phyloP scores from a whole-genome alignment of 37 sponge, comb jelly and placozoan species.

The Amphimedon queenslandica region DNA sequence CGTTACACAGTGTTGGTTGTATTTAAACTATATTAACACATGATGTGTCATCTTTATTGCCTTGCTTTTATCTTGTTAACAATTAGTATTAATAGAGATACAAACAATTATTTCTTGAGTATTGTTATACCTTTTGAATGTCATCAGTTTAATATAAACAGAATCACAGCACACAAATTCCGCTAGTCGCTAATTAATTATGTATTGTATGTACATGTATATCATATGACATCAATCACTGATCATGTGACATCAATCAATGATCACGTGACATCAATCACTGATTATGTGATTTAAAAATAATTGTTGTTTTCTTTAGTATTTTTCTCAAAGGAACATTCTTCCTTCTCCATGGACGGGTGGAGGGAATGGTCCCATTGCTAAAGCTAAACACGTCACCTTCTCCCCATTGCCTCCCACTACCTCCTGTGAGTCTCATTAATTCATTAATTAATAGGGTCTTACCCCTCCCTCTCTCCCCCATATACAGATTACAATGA shows the following conservation, averaged over 20 bases:
- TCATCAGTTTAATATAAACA: too few species aligned
- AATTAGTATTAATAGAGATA: too few species aligned
- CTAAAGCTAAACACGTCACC: constrained; percentile 53
- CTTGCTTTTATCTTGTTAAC: too few species aligned
- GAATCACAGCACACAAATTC: too few species aligned
- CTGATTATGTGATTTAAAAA: neutral
- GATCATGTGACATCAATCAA: neutral
- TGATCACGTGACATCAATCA: neutral
- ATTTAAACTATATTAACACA: too few species aligned
- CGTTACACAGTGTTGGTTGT: too few species aligned
- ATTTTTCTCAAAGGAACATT: constrained; percentile 63
- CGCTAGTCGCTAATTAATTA: too few species aligned
- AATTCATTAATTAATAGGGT: neutral
- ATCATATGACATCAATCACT: too few species aligned
- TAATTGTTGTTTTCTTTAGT: constrained; percentile 7
- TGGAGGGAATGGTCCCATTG: neutral
- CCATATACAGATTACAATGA: neutral
- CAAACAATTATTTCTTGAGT: too few species aligned
- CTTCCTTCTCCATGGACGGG: constrained; percentile 68
- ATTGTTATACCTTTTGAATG: too few species aligned
- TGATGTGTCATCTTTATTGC: too few species aligned
- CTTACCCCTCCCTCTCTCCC: neutral
- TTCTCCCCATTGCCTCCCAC: constrained; percentile 65
- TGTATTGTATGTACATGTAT: too few species aligned
- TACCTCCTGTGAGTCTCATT: constrained; percentile 45